A percentile compares a stretch with the other conserved stretches of the same genome.
These are phyloP conservation scores for Apoda limacodes DNA, from an alignment of 2,888 invertebrate species.

Conservation along the genomic window DNA sequence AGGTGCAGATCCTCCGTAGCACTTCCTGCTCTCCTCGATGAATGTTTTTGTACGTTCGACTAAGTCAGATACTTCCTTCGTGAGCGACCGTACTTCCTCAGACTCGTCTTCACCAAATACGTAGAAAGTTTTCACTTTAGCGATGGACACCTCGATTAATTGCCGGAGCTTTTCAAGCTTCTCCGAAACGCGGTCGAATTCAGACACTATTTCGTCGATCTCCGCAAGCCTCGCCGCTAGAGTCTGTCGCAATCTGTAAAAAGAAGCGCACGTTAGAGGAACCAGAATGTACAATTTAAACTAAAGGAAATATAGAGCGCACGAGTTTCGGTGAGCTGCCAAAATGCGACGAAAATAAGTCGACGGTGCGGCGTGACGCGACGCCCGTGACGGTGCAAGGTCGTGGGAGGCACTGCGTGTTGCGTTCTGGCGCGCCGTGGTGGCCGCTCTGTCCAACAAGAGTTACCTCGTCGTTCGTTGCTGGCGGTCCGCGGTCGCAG, in stretches of 20 bases:
- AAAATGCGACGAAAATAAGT: slow-evolving; percentile 64
- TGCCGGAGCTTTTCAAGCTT: slow-evolving; percentile 77
- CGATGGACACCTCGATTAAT: slow-evolving; percentile 74
- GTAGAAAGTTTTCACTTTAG: slow-evolving; percentile 78
- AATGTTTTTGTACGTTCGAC: slow-evolving; percentile 70
- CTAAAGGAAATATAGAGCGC: slow-evolving; percentile 33
- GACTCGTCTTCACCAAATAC: slow-evolving; percentile 81
- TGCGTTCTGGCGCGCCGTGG: slow-evolving; percentile 17
- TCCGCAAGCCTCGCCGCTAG: slow-evolving; percentile 81
- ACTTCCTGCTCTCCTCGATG: slow-evolving; percentile 69
- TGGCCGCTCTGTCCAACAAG: slow-evolving; percentile 6
- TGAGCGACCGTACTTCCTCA: slow-evolving; percentile 69
- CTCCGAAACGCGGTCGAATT: slow-evolving; percentile 79
- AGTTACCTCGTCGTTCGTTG: slow-evolving; percentile 57
- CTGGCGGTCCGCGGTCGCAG: slow-evolving; percentile 57
- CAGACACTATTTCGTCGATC: slow-evolving; percentile 79
- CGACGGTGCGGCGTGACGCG: slow-evolving; percentile 53
- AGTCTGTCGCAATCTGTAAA: slow-evolving; percentile 82
- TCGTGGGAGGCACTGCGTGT: slow-evolving; percentile 28
- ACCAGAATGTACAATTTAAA: slow-evolving; percentile 29
- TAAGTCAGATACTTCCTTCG: slow-evolving; percentile 67
- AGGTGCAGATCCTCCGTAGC: slow-evolving; percentile 75
- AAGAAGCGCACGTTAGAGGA: slow-evolving; percentile 35
- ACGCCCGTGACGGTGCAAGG: slow-evolving; percentile 58
- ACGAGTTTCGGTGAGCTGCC: slow-evolving; percentile 47